These are phyloP conservation scores for Gonioctena quinquepunctata DNA, from an alignment of 1,140 invertebrate genomes.

Conservation along the genomic window DNA sequence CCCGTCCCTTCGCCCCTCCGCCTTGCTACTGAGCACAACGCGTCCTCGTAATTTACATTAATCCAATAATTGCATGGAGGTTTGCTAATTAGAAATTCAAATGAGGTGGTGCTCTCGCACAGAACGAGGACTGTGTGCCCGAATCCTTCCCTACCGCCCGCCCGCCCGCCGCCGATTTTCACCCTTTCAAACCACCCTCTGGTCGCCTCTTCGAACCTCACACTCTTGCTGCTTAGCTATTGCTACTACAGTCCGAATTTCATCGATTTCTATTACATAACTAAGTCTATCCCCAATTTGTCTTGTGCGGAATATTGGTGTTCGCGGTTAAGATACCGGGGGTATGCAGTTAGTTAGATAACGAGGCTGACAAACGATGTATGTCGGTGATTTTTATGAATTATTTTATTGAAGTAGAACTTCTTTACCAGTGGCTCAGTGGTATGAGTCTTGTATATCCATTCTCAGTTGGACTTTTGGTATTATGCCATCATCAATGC, in stretches of 20 bases:
- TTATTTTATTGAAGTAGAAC: too few species aligned
- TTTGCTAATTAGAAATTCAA: constrained; percentile 91
- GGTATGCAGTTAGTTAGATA: constrained; percentile 19
- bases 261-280: constrained; percentile 52
- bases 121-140: constrained; percentile 50
- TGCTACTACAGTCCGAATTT: constrained; percentile 51
- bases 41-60: constrained; percentile 88
- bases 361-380: too few species aligned
- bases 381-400: too few species aligned
- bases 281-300: constrained; percentile 43
- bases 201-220: constrained; percentile 38
- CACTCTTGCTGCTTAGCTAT: constrained; percentile 40
- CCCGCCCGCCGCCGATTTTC: constrained; percentile 38
- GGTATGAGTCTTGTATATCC: too few species aligned
- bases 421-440: too few species aligned
- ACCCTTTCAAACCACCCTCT: constrained; percentile 58
- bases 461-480: too few species aligned
- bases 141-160: constrained; percentile 32
- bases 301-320: constrained; percentile 28
- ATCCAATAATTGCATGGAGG: constrained; percentile 91
- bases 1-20: constrained; percentile 52
- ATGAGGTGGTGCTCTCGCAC: constrained; percentile 72
- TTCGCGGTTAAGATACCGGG: constrained; percentile 8
- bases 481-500: too few species aligned
- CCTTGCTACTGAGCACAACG: constrained; percentile 56